Conservation (phyloP, 2,888 invertebrate species). For the Eilema sororculum region DNA sequence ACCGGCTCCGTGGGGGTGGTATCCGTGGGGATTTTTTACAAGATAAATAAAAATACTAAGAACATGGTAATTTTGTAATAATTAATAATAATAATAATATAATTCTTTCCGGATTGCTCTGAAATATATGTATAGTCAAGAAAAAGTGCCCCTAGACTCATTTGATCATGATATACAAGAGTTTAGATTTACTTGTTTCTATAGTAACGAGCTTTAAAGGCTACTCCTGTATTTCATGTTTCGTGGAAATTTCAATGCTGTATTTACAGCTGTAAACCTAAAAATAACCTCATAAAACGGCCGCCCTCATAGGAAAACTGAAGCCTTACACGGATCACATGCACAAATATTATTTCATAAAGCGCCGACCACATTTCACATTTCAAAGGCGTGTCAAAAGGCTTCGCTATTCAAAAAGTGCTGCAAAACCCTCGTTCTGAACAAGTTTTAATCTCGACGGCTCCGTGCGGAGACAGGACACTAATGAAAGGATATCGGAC, state of each 20-base stretch:
- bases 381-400: conserved; percentile 69
- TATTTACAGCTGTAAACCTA: conserved; percentile 15
- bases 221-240: neutral
- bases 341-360: conserved; percentile 64
- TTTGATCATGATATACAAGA: neutral
- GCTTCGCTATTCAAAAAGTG: conserved; percentile 69
- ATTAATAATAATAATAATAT: too few species aligned
- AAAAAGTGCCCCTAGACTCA: too few species aligned
- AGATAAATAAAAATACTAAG: too few species aligned
- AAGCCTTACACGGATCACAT: conserved; percentile 44
- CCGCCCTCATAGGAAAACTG: conserved; percentile 22
- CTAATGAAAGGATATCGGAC: conserved; percentile 87
- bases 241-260: neutral
- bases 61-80: too few species aligned
- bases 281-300: conserved; percentile 21
- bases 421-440: conserved; percentile 68
- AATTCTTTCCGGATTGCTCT: too few species aligned
- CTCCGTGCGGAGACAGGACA: conserved; percentile 70
- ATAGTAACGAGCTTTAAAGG: neutral
- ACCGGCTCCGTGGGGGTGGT: too few species aligned
- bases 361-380: conserved; percentile 62
- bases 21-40: too few species aligned
- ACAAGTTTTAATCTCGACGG: conserved; percentile 84
- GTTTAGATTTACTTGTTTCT: neutral
- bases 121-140: too few species aligned